These are phyloP conservation scores for Lepus americanus DNA, from an alignment of 2,113 vertebrate species.

Conservation along the genomic window DNA sequence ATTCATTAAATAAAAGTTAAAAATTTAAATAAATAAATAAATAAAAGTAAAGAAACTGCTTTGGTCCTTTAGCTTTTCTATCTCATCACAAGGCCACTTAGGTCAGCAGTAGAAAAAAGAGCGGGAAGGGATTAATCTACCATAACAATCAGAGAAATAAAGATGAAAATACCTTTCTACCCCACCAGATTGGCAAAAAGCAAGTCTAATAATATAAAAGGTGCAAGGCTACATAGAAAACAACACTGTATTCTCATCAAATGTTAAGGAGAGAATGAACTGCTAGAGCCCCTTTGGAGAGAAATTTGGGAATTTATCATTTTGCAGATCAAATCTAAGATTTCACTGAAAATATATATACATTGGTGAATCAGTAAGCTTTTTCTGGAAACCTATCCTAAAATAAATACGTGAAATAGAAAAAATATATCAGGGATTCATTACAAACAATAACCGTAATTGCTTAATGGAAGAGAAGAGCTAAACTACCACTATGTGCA, in stretches of 20 bases:
- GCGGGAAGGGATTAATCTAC: not conserved
- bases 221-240: not conserved
- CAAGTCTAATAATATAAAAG: not conserved
- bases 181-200: not conserved
- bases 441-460: not conserved
- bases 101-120: not conserved
- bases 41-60: not conserved
- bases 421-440: not conserved
- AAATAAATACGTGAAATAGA: not conserved
- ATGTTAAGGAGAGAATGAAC: not conserved
- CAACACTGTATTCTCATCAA: constrained; percentile 15
- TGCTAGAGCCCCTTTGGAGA: not conserved
- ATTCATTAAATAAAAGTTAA: too few species aligned
- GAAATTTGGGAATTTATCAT: not conserved
- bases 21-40: too few species aligned
- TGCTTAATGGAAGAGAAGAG: too few species aligned
- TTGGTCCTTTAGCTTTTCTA: not conserved
- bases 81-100: constrained; percentile 5
- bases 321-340: not conserved
- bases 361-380: too few species aligned
- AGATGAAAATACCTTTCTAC: not conserved
- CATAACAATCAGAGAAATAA: not conserved
- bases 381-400: not conserved
- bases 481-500: too few species aligned
- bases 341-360: constrained; percentile 24